phyloP scores from a whole-genome alignment of 2,888 invertebrate genomes.

The Troides aeacus region DNA sequence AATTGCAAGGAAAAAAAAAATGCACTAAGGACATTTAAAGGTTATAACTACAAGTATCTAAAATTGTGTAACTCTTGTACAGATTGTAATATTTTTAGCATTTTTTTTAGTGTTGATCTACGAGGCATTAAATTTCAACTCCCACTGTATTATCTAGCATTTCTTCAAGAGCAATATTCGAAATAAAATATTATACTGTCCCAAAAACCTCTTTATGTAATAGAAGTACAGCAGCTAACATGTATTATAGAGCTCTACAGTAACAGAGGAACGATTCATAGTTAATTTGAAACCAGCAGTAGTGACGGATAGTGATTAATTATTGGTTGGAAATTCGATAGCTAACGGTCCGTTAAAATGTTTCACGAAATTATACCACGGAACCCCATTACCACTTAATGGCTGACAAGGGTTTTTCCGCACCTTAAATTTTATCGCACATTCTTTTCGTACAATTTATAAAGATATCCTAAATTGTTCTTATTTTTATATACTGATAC shows the following conservation, averaged over 20 bases:
- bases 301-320: conserved; percentile 14
- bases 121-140: no score
- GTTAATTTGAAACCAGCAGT: conserved; percentile 18
- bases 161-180: no score
- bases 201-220: no score
- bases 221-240: not conserved
- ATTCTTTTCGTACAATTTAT: not conserved
- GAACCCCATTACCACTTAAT: conserved; percentile 12
- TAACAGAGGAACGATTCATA: conserved; percentile 21
- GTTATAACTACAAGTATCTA: no score
- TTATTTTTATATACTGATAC: not conserved
- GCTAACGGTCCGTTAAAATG: conserved; percentile 10
- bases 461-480: not conserved
- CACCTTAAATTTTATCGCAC: not conserved
- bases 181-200: no score
- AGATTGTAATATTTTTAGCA: no score
- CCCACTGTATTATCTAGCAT: no score
- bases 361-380: conserved; percentile 17
- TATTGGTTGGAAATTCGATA: conserved; percentile 20
- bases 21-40: no score
- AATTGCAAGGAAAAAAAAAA: no score
- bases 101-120: no score
- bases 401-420: conserved; percentile 7
- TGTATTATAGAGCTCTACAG: conserved; percentile 6
- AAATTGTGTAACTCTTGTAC: no score